A percentile compares a stretch with the other conserved stretches of the same genome.
Conservation (phyloP, 2,797 vertebrate genomes). For the Setipinna tenuifilis region DNA sequence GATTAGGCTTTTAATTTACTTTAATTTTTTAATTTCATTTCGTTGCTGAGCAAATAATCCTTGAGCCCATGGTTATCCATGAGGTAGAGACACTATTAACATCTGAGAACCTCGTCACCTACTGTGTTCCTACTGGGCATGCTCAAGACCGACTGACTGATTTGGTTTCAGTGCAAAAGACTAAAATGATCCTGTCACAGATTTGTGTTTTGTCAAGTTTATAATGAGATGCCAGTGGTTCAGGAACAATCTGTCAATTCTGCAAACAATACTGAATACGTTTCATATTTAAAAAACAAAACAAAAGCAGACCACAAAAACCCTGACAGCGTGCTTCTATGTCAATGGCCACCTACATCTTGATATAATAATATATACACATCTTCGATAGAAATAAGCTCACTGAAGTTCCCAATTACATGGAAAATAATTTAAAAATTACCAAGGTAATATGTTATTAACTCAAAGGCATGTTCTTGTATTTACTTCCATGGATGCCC, state of each 20-base stretch:
- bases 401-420: constrained; percentile 44
- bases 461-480: constrained; percentile 57
- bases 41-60: not conserved
- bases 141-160: not conserved
- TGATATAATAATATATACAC: constrained; percentile 43
- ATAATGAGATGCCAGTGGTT: not conserved
- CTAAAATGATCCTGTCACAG: not conserved
- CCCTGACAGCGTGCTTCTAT: constrained; percentile 7
- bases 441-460: constrained; percentile 39
- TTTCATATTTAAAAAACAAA: not conserved
- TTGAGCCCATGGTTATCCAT: not conserved
- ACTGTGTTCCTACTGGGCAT: not conserved
- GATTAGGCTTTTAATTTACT: not conserved
- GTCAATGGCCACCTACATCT: constrained; percentile 31
- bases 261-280: not conserved
- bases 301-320: not conserved
- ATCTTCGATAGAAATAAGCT: constrained; percentile 50
- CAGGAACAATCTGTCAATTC: not conserved
- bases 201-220: not conserved
- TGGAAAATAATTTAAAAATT: constrained; percentile 58
- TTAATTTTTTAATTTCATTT: not conserved
- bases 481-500: not conserved
- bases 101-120: not conserved
- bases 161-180: constrained; percentile 11
- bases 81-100: not conserved